Evolutionary conservation across 2,113 vertebrate species (phyloP).

Genomic region (Sander lucioperca): DNA sequence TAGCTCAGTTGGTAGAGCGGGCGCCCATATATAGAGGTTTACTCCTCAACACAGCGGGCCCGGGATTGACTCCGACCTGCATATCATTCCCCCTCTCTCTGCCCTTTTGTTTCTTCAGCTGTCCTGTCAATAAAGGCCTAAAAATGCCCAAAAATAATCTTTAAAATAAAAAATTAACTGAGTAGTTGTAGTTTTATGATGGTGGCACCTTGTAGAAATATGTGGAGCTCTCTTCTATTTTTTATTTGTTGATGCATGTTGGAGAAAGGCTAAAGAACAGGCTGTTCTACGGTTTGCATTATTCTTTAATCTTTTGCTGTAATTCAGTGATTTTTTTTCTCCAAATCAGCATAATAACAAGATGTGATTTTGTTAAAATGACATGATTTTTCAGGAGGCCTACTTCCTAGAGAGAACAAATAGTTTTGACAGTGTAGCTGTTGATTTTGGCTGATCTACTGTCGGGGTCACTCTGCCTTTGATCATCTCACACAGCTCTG

Average conservation of each 20-base stretch:
- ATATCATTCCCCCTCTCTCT: too few species aligned
- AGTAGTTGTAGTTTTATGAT: background rate
- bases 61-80: too few species aligned
- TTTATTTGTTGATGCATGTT: background rate
- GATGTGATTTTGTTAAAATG: constrained; percentile 4
- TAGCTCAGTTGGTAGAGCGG: too few species aligned
- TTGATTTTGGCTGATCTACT: background rate
- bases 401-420: background rate
- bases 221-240: background rate
- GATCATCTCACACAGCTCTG: constrained; percentile 38
- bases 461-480: constrained; percentile 5
- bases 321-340: background rate
- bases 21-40: too few species aligned
- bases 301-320: background rate
- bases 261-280: background rate
- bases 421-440: background rate
- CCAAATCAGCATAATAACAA: background rate
- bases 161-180: background rate
- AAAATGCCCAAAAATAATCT: too few species aligned
- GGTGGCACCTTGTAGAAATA: background rate
- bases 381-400: background rate
- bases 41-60: too few species aligned
- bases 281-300: background rate
- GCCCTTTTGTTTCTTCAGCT: too few species aligned
- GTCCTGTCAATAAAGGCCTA: too few species aligned